Percentiles rank a stretch among this genome's conserved stretches.
Evolutionary conservation across 2,888 invertebrate genomes (phyloP).

Genomic region (Sinhomidia bicolor): DNA sequence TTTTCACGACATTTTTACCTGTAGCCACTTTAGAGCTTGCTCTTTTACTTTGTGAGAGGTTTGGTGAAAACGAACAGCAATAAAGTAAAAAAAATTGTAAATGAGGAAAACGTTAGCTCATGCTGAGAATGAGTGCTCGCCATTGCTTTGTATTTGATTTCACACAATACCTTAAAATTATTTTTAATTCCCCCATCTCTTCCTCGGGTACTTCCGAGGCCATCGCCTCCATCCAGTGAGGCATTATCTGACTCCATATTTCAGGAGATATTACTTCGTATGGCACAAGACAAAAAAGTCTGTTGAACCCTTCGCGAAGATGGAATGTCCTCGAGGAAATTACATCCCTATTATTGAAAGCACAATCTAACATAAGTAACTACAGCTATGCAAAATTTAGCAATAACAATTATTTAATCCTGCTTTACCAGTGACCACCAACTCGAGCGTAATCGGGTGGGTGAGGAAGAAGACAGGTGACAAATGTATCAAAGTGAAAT

Average conservation of each 20-base stretch:
- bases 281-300: conserved; percentile 97
- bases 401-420: background rate
- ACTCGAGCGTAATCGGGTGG: conserved; percentile 97
- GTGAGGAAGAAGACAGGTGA: conserved; percentile 96
- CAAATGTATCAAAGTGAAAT: conserved; percentile 93
- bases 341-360: conserved; percentile 86
- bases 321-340: conserved; percentile 93
- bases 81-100: conserved; percentile 85
- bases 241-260: conserved; percentile 99
- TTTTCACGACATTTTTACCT: no score
- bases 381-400: no score
- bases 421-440: conserved; percentile 93
- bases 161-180: conserved; percentile 87
- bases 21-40: conserved; percentile 94
- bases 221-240: conserved; percentile 99
- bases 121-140: no score
- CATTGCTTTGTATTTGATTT: background rate
- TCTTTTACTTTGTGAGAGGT: conserved; percentile 92
- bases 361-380: no score
- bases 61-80: conserved; percentile 91
- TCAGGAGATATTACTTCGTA: conserved; percentile 98
- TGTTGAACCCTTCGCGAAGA: conserved; percentile 96
- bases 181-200: conserved; percentile 91
- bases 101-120: no score
- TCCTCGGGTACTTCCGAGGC: conserved; percentile 95